These are phyloP conservation scores for Coccyzus lansbergi DNA, from an alignment of 2,797 vertebrate genomes.

Conservation along the genomic window DNA sequence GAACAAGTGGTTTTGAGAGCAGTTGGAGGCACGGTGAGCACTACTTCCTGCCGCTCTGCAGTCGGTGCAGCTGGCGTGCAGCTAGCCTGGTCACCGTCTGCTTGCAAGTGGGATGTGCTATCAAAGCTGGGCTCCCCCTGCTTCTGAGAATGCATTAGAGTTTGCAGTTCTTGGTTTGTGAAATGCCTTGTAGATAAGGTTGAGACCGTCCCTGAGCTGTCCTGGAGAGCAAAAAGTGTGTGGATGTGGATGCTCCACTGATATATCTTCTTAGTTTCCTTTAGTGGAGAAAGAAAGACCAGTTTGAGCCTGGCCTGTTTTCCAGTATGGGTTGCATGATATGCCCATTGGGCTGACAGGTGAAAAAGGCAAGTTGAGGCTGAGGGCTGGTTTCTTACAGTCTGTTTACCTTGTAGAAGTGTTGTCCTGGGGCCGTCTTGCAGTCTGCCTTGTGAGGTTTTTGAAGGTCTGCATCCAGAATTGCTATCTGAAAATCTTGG, in stretches of 20 bases:
- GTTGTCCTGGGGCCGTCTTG: conserved; percentile 13
- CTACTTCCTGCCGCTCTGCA: conserved; percentile 59
- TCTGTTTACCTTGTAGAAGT: neutral
- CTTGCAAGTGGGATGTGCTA: neutral
- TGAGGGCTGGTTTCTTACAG: conserved; percentile 25
- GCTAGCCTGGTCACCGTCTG: conserved; percentile 44
- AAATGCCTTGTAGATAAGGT: neutral
- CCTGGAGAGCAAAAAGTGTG: neutral
- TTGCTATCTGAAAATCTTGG: conserved; percentile 31
- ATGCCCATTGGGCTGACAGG: neutral
- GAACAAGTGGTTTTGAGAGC: conserved; percentile 35
- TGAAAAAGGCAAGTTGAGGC: conserved; percentile 45
- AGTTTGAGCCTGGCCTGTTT: conserved; percentile 20
- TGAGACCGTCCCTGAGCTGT: neutral
- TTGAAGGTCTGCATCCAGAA: conserved; percentile 3
- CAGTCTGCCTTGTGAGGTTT: neutral
- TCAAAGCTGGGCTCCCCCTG: neutral
- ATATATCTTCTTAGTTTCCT: neutral
- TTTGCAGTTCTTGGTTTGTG: neutral
- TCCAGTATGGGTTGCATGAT: neutral
- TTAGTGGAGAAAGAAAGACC: conserved; percentile 12
- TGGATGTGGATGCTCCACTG: neutral
- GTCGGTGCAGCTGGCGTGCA: neutral
- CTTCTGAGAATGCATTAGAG: neutral
- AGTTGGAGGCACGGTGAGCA: conserved; percentile 42